A percentile compares a stretch with the other conserved stretches of the same genome.
phyloP scores from a whole-genome alignment of 1,140 invertebrate genomes.

The Nautilus pompilius region DNA sequence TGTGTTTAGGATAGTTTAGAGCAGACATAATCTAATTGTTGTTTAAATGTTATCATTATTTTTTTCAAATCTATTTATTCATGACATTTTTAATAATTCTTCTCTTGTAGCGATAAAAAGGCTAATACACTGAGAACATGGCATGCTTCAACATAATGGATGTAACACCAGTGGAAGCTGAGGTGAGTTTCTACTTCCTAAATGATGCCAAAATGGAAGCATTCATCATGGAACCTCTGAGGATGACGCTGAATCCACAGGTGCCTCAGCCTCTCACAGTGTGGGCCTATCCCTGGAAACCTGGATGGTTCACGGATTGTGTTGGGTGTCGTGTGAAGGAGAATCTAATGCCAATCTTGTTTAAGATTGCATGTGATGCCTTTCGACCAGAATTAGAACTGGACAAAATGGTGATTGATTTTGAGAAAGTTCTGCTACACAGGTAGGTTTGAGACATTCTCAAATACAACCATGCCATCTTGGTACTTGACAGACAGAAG shows the following conservation, averaged over 20 bases:
- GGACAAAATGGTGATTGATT: constrained; percentile 53
- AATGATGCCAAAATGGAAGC: constrained; percentile 53
- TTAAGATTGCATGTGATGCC: constrained; percentile 51
- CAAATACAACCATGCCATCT: no score
- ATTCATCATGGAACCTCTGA: constrained; percentile 52
- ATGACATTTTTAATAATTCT: no score
- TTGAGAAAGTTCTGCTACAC: constrained; percentile 55
- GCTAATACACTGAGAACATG: constrained; percentile 52
- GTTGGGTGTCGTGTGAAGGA: constrained; percentile 54
- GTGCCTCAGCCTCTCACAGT: constrained; percentile 45
- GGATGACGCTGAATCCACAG: constrained; percentile 48
- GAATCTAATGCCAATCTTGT: constrained; percentile 55
- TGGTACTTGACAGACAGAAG: no score
- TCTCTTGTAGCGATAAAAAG: no score
- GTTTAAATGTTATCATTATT: no score
- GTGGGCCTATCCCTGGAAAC: constrained; percentile 51
- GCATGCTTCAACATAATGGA: constrained; percentile 51
- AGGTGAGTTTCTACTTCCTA: constrained; percentile 54
- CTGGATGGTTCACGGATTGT: constrained; percentile 48
- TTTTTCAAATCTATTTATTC: no score
- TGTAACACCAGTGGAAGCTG: constrained; percentile 51
- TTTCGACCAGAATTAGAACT: constrained; percentile 52
- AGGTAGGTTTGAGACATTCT: no score
- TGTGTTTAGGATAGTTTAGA: no score
- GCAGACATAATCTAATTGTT: no score